These are phyloP conservation scores for Semotilus atromaculatus DNA, from an alignment of 2,797 vertebrate species.

Conservation along the genomic window DNA sequence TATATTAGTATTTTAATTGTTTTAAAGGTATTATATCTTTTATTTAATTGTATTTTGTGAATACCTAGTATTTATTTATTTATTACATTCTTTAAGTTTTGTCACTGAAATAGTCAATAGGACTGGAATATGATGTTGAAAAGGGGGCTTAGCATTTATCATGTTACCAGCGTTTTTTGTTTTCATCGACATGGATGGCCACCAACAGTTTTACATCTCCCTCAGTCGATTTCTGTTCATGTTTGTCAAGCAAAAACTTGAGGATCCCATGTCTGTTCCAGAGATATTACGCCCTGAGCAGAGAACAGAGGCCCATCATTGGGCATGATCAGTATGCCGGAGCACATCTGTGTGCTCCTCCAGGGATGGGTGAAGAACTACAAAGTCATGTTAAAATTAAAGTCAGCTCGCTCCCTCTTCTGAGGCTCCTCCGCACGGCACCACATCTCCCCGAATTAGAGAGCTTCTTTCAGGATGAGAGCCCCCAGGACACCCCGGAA, in stretches of 20 bases:
- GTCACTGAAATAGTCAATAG: neutral
- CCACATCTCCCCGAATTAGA: conserved; percentile 68
- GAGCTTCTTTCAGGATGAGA: conserved; percentile 65
- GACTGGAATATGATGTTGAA: neutral
- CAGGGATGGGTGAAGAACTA: conserved; percentile 63
- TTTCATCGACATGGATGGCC: conserved; percentile 23
- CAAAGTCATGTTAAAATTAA: conserved; percentile 73
- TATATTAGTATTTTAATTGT: neutral
- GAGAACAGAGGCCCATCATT: conserved; percentile 66
- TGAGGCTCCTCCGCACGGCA: conserved; percentile 59
- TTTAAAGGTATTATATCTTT: neutral
- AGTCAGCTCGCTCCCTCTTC: conserved; percentile 62
- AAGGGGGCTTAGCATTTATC: neutral
- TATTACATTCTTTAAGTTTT: neutral
- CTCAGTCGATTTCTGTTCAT: conserved; percentile 55
- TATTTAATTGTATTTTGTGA: neutral
- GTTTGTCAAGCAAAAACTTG: conserved; percentile 59
- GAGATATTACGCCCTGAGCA: conserved; percentile 53
- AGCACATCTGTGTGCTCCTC: conserved; percentile 63
- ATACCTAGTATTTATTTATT: neutral
- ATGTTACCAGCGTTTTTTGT: conserved; percentile 34
- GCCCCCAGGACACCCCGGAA: conserved; percentile 55
- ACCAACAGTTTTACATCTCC: conserved; percentile 43
- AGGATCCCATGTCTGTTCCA: conserved; percentile 44
- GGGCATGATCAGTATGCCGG: conserved; percentile 64